Percentiles rank a stretch among this genome's conserved stretches.
phyloP scores from a whole-genome alignment of 2,888 invertebrate genomes.

The Mystacides longicornis region DNA sequence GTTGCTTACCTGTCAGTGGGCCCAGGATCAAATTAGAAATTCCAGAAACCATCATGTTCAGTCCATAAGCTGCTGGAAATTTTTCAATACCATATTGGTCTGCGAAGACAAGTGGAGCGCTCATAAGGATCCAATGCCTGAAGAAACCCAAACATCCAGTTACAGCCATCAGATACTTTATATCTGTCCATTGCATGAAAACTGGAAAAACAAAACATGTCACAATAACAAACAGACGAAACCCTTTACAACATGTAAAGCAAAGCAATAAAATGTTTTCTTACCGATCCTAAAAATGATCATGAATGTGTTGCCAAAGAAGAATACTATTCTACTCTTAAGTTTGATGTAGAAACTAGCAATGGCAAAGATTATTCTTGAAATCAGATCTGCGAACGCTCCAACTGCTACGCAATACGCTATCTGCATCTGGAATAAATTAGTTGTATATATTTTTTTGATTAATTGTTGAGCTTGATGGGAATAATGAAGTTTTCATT shows the following conservation, averaged over 20 bases:
- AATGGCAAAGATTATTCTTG: conserved; percentile 55
- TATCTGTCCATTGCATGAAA: conserved; percentile 43
- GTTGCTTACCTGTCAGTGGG: conserved; percentile 53
- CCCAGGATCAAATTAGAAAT: conserved; percentile 58
- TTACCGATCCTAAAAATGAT: conserved; percentile 61
- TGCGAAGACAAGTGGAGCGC: conserved; percentile 61
- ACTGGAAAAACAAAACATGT: conserved; percentile 41
- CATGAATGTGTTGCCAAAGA: conserved; percentile 57
- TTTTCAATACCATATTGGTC: conserved; percentile 59
- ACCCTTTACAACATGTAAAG: no score
- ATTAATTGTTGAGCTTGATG: no score
- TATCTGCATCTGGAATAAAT: conserved; percentile 48
- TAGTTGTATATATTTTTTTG: no score
- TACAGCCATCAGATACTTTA: conserved; percentile 50
- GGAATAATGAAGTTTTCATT: no score
- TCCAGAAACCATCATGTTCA: conserved; percentile 66
- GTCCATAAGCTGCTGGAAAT: conserved; percentile 65
- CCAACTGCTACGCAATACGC: conserved; percentile 63
- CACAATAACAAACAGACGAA: no score
- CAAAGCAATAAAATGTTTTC: no score
- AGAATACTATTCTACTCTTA: conserved; percentile 58
- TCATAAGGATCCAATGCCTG: conserved; percentile 62
- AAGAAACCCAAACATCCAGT: conserved; percentile 59
- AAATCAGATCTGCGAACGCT: conserved; percentile 59
- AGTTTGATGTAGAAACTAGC: conserved; percentile 54